Percentiles rank a stretch among this genome's conserved stretches.
These are phyloP conservation scores for Microtus montanus DNA, from an alignment of 2,113 vertebrate species.

Conservation along the genomic window DNA sequence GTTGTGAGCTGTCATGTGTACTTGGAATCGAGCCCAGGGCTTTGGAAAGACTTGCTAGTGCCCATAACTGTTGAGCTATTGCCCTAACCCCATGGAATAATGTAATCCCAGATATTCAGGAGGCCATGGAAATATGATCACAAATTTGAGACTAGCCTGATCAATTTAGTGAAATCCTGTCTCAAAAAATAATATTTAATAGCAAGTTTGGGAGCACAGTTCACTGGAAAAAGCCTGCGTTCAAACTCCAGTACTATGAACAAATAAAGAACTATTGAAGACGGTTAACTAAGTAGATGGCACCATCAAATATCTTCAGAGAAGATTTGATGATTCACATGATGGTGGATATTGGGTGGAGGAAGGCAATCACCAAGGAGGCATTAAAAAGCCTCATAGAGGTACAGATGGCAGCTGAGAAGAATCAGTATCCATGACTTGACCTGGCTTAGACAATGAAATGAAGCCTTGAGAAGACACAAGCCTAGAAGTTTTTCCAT, in stretches of 20 bases:
- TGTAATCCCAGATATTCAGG: background rate
- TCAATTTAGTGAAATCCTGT: no score
- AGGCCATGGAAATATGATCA: background rate
- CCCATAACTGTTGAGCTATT: background rate
- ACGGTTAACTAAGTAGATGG: background rate
- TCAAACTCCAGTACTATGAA: background rate
- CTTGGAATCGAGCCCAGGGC: background rate
- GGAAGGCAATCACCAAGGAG: background rate
- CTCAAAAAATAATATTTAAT: background rate
- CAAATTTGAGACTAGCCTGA: background rate
- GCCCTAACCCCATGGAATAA: background rate
- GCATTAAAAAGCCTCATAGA: background rate
- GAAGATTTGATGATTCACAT: rapidly evolving
- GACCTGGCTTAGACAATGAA: background rate
- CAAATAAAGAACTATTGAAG: background rate
- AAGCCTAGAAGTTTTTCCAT: background rate
- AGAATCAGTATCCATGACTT: background rate
- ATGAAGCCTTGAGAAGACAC: background rate
- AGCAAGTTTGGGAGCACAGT: background rate
- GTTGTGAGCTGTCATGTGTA: background rate
- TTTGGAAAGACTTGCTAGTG: background rate
- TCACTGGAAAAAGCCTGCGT: background rate
- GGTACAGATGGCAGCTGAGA: no score
- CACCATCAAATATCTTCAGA: background rate
- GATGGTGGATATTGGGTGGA: rapidly evolving